Percentiles rank a stretch among this genome's conserved stretches.
phyloP scores from a whole-genome alignment of 2,888 invertebrate genomes.

The Apamea crenata region DNA sequence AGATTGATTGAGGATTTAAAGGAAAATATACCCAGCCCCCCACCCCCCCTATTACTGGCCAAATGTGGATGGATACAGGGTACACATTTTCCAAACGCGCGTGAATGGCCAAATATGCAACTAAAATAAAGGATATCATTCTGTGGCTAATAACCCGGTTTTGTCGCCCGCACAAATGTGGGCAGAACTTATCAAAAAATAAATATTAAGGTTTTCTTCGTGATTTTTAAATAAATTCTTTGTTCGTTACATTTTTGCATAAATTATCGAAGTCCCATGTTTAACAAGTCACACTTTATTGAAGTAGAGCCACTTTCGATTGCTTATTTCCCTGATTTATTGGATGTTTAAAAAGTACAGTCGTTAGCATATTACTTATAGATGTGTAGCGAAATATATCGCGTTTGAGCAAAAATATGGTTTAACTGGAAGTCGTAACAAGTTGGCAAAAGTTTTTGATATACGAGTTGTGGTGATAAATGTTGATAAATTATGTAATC shows the following conservation, averaged over 20 bases:
- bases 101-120: neutral
- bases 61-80: neutral
- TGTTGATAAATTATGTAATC: slow-evolving; percentile 55
- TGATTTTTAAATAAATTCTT: neutral
- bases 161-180: neutral
- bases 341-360: slow-evolving; percentile 47
- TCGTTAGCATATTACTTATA: slow-evolving; percentile 12
- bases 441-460: slow-evolving; percentile 55
- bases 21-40: neutral
- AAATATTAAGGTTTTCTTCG: neutral
- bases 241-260: neutral
- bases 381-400: slow-evolving; percentile 38
- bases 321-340: slow-evolving; percentile 45
- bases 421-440: slow-evolving; percentile 45
- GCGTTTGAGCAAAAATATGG: slow-evolving; percentile 48
- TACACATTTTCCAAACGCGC: no score
- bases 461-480: slow-evolving; percentile 39
- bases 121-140: neutral
- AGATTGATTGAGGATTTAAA: neutral
- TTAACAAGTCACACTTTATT: neutral
- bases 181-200: neutral
- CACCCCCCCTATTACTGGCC: neutral
- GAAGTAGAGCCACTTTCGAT: slow-evolving; percentile 27
- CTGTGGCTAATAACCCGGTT: neutral
- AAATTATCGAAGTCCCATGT: neutral